Evolutionary conservation across 2,113 vertebrate genomes (phyloP).

Genomic region (Pungitius pungitius): DNA sequence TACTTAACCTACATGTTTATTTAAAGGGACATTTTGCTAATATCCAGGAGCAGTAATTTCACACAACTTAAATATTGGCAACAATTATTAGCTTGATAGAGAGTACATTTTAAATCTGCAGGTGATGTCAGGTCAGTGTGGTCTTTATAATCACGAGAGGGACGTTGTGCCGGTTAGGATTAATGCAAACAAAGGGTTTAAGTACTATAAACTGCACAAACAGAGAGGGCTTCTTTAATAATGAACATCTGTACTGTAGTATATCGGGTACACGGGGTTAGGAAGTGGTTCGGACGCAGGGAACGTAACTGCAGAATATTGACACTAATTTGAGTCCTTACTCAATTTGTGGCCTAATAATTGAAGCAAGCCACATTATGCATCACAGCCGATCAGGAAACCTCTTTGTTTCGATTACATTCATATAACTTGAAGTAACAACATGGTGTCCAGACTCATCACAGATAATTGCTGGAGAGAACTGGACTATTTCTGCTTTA

Average conservation of each 20-base stretch:
- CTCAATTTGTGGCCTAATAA: conserved; percentile 33
- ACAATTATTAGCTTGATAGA: background rate
- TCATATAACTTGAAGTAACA: conserved; percentile 29
- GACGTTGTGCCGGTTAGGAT: background rate
- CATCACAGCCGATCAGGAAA: conserved; percentile 37
- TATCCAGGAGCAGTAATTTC: background rate
- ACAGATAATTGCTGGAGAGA: conserved; percentile 28
- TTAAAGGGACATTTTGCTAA: background rate
- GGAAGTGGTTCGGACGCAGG: background rate
- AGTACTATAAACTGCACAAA: background rate
- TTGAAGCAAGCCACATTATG: conserved; percentile 16
- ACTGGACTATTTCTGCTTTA: conserved; percentile 8
- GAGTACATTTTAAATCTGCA: background rate
- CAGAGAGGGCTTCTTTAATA: background rate
- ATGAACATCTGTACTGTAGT: background rate
- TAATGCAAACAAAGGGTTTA: background rate
- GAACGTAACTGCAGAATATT: background rate
- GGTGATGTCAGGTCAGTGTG: background rate
- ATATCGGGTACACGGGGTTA: background rate
- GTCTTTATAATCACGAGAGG: background rate
- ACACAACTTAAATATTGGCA: background rate
- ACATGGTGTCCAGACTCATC: conserved; percentile 14
- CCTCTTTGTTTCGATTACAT: conserved; percentile 24
- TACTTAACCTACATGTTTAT: background rate
- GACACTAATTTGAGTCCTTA: conserved; percentile 44